phyloP scores from a whole-genome alignment of 30 jellyfish, hydroid and myxozoan genomes.

The Hydractinia echinata region DNA sequence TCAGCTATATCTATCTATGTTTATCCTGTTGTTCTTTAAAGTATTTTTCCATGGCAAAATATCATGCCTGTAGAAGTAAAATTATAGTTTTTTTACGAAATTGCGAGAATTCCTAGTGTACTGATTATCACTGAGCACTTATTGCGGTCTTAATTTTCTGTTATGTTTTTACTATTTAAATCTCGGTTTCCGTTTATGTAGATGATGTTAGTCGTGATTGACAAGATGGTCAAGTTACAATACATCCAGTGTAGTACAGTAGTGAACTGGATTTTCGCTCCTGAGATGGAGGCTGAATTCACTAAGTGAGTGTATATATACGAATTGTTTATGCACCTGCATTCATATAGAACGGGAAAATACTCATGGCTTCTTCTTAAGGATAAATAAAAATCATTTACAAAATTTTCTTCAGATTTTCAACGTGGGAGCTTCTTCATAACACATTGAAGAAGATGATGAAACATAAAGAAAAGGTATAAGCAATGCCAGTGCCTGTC shows the following conservation, averaged over 20 bases:
- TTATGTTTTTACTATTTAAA: too few species aligned
- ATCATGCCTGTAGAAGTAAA: too few species aligned
- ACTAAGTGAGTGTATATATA: slow-evolving; percentile 38
- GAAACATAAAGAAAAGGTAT: slow-evolving; percentile 81
- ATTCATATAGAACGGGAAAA: too few species aligned
- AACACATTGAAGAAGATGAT: slow-evolving; percentile 81
- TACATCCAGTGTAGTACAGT: slow-evolving; percentile 84
- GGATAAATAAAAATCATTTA: background rate
- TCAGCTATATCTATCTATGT: too few species aligned
- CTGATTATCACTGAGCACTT: too few species aligned
- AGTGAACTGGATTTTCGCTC: slow-evolving; percentile 87
- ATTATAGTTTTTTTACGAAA: too few species aligned
- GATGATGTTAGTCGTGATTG: slow-evolving; percentile 89
- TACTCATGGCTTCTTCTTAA: background rate
- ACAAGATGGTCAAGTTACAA: slow-evolving; percentile 80
- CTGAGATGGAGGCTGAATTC: slow-evolving; percentile 74
- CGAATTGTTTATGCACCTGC: background rate
- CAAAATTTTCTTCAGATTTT: slow-evolving; percentile 45
- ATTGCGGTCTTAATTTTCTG: too few species aligned
- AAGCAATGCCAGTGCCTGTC: background rate
- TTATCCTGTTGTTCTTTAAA: too few species aligned
- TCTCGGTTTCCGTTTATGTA: background rate
- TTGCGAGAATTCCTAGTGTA: too few species aligned
- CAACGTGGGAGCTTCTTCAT: slow-evolving; percentile 85
- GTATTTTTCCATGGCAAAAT: too few species aligned